phyloP scores from a whole-genome alignment of 2,113 vertebrate species.

The Eclectus roratus region DNA sequence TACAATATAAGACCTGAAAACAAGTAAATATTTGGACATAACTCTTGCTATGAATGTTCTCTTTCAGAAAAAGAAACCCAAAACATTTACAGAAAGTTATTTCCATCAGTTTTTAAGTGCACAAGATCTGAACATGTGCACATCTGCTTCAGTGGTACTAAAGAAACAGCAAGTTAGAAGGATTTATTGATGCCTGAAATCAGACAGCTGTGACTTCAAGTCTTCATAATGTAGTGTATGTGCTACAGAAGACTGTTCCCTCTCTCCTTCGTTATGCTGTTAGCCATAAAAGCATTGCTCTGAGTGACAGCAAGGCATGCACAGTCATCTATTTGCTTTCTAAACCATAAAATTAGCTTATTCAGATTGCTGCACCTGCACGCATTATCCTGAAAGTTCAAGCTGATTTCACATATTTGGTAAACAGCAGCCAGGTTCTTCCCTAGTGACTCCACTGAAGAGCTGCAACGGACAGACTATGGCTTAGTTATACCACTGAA shows the following conservation, averaged over 20 bases:
- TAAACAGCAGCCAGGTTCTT: not conserved
- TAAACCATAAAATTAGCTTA: not conserved
- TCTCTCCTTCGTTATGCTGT: slow-evolving; percentile 11
- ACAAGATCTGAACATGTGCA: not conserved
- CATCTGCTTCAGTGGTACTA: not conserved
- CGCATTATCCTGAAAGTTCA: not conserved
- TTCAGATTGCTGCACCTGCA: not conserved
- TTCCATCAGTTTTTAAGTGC: not conserved
- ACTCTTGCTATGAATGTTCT: not conserved
- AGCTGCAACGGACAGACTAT: not conserved
- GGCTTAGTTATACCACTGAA: not conserved
- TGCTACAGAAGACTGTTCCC: not conserved
- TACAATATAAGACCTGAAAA: not conserved
- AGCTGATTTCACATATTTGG: not conserved
- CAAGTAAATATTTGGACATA: not conserved
- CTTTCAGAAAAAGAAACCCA: not conserved
- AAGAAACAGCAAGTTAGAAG: not conserved
- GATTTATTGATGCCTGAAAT: not conserved
- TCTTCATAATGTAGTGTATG: not conserved
- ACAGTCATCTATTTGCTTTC: not conserved
- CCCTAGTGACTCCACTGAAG: not conserved
- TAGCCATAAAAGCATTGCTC: not conserved
- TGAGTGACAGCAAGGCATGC: not conserved
- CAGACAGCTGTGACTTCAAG: not conserved
- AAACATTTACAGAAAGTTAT: not conserved